Evolutionary conservation across 1,140 invertebrate genomes (phyloP).

Genomic region (Brachionus manjavacas): DNA sequence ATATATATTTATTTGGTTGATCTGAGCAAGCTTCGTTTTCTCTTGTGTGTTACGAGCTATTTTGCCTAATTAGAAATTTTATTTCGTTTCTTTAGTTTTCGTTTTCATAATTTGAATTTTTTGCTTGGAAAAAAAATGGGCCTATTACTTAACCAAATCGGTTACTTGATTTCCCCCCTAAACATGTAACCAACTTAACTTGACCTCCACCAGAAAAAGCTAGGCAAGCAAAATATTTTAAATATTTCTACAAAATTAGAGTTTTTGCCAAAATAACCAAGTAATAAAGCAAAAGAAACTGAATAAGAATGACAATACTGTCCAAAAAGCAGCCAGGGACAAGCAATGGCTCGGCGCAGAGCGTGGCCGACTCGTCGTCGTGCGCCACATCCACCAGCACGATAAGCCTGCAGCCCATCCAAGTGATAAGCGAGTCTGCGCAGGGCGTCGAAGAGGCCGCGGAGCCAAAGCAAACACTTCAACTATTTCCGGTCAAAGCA

Average conservation of each 20-base stretch:
- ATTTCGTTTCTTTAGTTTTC: conserved; percentile 32
- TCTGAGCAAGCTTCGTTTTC: neutral
- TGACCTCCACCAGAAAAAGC: neutral
- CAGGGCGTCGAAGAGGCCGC: neutral
- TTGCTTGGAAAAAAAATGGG: conserved; percentile 1
- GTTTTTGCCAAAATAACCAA: neutral
- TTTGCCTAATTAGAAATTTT: conserved; percentile 8
- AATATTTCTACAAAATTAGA: neutral
- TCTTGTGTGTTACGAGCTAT: neutral
- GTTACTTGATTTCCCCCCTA: conserved; percentile 4
- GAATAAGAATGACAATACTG: neutral
- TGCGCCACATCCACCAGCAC: neutral
- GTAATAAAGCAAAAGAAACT: neutral
- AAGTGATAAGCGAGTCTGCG: neutral
- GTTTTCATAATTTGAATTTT: conserved; percentile 32
- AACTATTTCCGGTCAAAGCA: neutral
- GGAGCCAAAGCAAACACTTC: neutral
- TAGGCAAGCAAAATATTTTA: neutral
- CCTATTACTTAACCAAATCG: neutral
- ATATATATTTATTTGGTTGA: neutral
- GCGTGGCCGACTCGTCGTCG: neutral
- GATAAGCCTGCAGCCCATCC: neutral
- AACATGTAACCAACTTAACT: conserved; percentile 6
- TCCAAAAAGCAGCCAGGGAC: neutral
- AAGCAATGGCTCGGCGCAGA: neutral